These are phyloP conservation scores for Tinamus major DNA, from an alignment of 2,797 vertebrate species.

Conservation along the genomic window DNA sequence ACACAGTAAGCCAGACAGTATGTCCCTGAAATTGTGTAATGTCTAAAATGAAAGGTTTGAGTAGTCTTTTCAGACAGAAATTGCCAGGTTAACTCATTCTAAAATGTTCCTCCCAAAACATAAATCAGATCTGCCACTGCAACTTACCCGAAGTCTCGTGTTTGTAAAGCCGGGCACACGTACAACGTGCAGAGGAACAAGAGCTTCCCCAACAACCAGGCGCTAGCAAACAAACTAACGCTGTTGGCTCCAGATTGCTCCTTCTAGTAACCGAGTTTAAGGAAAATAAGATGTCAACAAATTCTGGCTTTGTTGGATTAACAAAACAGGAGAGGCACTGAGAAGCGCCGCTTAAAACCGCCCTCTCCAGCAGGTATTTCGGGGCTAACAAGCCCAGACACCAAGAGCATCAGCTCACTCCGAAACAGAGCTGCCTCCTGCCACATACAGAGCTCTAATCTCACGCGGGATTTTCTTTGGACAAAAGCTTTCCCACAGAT, in stretches of 20 bases:
- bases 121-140: background rate
- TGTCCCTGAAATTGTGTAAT: background rate
- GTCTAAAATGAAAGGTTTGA: background rate
- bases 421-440: background rate
- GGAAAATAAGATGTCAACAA: background rate
- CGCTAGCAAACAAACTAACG: background rate
- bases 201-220: constrained; percentile 25
- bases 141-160: background rate
- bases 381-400: background rate
- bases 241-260: constrained; percentile 23
- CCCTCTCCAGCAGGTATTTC: constrained; percentile 10
- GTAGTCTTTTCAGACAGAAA: background rate
- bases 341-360: background rate
- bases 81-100: background rate
- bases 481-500: background rate
- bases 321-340: background rate
- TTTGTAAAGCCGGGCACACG: background rate
- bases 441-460: background rate
- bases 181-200: background rate
- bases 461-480: background rate
- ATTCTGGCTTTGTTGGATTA: background rate
- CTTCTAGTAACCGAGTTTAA: constrained; percentile 43
- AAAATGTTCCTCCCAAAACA: background rate
- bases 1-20: background rate
- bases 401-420: background rate